A percentile compares a stretch with the other conserved stretches of the same genome.
Conservation (phyloP, 1,140 invertebrate genomes). For the Coboldia fuscipes region DNA sequence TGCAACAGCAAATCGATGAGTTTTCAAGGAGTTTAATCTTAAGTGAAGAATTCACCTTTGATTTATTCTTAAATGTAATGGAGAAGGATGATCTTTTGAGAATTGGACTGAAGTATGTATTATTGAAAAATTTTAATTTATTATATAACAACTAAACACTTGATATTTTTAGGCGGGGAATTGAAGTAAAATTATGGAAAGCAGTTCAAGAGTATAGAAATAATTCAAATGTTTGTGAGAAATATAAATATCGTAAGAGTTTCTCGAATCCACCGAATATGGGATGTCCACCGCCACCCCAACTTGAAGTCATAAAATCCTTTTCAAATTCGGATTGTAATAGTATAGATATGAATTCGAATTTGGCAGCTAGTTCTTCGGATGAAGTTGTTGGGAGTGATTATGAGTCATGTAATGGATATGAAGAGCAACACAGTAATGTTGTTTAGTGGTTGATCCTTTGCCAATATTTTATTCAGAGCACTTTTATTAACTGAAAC, state of each 20-base stretch:
- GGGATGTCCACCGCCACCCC: not conserved
- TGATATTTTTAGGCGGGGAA: too few species aligned
- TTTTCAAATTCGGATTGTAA: not conserved
- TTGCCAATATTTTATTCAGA: too few species aligned
- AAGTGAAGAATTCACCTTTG: constrained; percentile 52
- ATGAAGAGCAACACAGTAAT: too few species aligned
- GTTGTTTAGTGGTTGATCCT: too few species aligned
- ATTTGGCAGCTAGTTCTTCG: not conserved
- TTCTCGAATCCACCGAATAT: not conserved
- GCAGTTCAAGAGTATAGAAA: too few species aligned
- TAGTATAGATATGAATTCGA: not conserved
- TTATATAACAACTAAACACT: too few species aligned
- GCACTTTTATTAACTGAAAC: too few species aligned
- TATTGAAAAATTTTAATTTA: too few species aligned
- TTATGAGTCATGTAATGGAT: constrained; percentile 1
- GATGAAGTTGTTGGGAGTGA: not conserved
- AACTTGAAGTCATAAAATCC: not conserved
- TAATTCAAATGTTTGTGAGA: too few species aligned
- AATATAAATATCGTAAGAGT: too few species aligned
- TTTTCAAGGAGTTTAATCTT: constrained; percentile 36
- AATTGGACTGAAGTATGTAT: constrained; percentile 41
- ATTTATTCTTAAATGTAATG: constrained; percentile 52
- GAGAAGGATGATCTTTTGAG: constrained; percentile 52
- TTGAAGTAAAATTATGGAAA: too few species aligned
- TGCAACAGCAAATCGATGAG: constrained; percentile 30